phyloP scores from a whole-genome alignment of 2,888 invertebrate genomes.

The Heliconius cydno region DNA sequence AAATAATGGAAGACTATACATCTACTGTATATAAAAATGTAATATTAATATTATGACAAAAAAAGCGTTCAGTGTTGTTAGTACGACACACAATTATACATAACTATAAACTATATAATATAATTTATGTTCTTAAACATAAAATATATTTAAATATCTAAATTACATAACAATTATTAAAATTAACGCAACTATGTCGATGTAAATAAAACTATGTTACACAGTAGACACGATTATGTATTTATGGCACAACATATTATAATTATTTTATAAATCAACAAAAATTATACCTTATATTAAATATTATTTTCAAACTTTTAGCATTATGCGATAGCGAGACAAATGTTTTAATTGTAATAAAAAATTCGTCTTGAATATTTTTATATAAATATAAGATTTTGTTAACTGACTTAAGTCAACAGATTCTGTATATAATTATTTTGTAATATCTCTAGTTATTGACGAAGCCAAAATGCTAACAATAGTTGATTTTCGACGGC shows the following conservation, averaged over 20 bases:
- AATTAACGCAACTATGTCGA: constrained; percentile 18
- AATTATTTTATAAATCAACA: constrained; percentile 34
- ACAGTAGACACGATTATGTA: constrained; percentile 36
- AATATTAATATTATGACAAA: neutral
- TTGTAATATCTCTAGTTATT: neutral
- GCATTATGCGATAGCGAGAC: constrained; percentile 22
- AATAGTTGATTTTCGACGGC: neutral
- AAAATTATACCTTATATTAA: constrained; percentile 11
- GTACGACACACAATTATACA: neutral
- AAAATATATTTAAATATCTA: neutral
- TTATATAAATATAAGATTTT: neutral
- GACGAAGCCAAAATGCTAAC: neutral
- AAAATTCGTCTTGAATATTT: neutral
- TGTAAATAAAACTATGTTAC: constrained; percentile 43
- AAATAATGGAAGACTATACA: constrained; percentile 10
- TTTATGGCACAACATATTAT: constrained; percentile 45
- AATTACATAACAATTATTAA: constrained; percentile 11
- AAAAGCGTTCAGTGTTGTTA: constrained; percentile 15
- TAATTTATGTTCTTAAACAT: neutral
- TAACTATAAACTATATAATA: neutral
- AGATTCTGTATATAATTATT: neutral
- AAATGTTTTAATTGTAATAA: neutral
- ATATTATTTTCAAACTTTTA: neutral
- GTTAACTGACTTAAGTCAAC: too few relatives aligned
- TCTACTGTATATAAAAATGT: constrained; percentile 7